phyloP scores from a whole-genome alignment of 2,113 vertebrate genomes.

The Neotoma lepida region DNA sequence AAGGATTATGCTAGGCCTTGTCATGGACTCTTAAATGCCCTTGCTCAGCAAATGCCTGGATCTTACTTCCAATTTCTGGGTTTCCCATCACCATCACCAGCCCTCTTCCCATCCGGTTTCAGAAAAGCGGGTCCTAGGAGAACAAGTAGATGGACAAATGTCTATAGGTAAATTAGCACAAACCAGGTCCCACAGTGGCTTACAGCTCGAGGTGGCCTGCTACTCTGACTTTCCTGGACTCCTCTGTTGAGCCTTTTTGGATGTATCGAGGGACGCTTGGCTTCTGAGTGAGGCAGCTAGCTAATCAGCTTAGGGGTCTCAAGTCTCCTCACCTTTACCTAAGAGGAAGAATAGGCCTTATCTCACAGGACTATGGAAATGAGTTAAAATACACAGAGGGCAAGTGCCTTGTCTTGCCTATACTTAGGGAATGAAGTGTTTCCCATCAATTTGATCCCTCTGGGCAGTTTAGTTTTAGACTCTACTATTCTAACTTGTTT shows the following conservation, averaged over 20 bases:
- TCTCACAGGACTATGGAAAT: neutral
- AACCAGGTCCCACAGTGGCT: neutral
- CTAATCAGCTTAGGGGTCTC: neutral
- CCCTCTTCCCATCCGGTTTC: neutral
- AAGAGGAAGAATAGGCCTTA: neutral
- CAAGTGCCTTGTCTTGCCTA: neutral
- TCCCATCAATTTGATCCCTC: neutral
- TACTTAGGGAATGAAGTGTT: neutral
- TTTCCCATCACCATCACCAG: neutral
- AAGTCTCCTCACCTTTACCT: neutral
- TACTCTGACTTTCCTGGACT: neutral
- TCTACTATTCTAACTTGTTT: neutral
- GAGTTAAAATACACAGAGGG: neutral
- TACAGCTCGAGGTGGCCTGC: neutral
- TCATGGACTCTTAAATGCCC: neutral
- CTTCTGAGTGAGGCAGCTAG: neutral
- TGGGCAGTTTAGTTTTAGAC: neutral
- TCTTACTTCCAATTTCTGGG: neutral
- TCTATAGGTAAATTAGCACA: neutral
- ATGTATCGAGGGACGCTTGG: neutral
- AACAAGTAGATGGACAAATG: neutral
- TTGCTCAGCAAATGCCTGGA: neutral
- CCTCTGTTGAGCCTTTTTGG: neutral
- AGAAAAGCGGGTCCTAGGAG: neutral
- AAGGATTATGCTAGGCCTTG: constrained; percentile 15